Evolutionary conservation across 2,797 vertebrate species (phyloP).

Genomic region (Pampus argenteus): DNA sequence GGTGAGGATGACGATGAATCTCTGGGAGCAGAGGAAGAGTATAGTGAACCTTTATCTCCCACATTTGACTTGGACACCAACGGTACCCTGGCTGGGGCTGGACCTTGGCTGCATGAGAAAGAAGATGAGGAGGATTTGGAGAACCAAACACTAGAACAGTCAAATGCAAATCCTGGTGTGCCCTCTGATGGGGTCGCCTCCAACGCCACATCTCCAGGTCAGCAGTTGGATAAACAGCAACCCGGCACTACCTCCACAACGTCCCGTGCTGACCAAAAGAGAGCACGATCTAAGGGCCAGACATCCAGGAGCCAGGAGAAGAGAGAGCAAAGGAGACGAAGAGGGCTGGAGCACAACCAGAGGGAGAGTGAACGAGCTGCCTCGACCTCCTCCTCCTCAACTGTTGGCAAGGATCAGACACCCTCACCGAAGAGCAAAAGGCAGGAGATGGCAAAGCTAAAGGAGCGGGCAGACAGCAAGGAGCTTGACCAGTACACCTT

Average conservation of each 20-base stretch:
- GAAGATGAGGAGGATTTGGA: conserved; percentile 52
- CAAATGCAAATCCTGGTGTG: conserved; percentile 10
- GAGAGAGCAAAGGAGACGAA: conserved; percentile 90
- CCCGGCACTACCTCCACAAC: conserved; percentile 6
- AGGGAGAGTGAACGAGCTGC: conserved; percentile 89
- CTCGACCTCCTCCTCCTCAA: conserved; percentile 53
- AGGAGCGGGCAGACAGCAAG: conserved; percentile 80
- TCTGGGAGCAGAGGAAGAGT: conserved; percentile 20
- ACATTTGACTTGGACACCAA: conserved; percentile 44
- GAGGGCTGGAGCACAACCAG: conserved; percentile 95
- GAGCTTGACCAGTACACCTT: conserved; percentile 85
- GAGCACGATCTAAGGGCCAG: conserved; percentile 50
- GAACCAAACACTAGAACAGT: conserved; percentile 50
- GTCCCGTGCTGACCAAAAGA: conserved; percentile 52
- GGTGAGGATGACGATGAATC: conserved; percentile 52
- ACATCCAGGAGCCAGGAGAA: conserved; percentile 89
- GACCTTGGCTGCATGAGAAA: conserved; percentile 64
- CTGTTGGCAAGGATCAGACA: conserved; percentile 64
- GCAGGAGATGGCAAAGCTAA: conserved; percentile 66
- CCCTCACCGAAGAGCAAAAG: conserved; percentile 63
- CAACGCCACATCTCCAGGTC: conserved; percentile 15
- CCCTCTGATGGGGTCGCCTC: conserved; percentile 34
- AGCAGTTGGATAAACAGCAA: conserved; percentile 29
- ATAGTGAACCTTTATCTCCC: conserved; percentile 9
- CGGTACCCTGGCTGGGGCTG: conserved; percentile 74